Conservation (phyloP, 1,140 invertebrate genomes). For the Neodiprion virginianus region DNA sequence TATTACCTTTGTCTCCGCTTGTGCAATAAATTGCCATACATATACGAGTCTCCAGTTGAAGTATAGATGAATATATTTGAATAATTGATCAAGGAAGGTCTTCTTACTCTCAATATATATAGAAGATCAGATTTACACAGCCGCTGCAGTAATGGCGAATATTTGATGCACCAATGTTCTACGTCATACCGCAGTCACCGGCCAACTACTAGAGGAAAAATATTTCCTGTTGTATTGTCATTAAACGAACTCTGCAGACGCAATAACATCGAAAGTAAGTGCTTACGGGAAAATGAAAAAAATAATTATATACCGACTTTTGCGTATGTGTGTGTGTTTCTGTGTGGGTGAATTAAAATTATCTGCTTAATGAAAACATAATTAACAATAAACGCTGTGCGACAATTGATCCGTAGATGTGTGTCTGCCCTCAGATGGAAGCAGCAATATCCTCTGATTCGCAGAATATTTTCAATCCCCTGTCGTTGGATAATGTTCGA, state of each 20-base stretch:
- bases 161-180: background rate
- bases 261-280: background rate
- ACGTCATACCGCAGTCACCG: background rate
- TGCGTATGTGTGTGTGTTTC: background rate
- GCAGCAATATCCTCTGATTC: background rate
- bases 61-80: slow-evolving; percentile 1
- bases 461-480: background rate
- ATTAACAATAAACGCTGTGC: no score
- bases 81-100: background rate
- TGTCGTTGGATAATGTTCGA: background rate
- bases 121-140: background rate
- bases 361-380: no score
- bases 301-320: background rate
- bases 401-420: background rate
- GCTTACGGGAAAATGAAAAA: background rate
- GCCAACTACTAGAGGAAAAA: background rate
- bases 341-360: background rate
- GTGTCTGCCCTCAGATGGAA: background rate
- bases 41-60: background rate
- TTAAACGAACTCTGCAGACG: background rate
- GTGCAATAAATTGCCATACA: background rate
- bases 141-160: background rate
- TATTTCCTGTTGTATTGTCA: background rate
- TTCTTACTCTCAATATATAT: background rate
- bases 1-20: background rate